Evolutionary conservation across 1,140 invertebrate genomes (phyloP).

Genomic region (Aphelenchoides fujianensis): DNA sequence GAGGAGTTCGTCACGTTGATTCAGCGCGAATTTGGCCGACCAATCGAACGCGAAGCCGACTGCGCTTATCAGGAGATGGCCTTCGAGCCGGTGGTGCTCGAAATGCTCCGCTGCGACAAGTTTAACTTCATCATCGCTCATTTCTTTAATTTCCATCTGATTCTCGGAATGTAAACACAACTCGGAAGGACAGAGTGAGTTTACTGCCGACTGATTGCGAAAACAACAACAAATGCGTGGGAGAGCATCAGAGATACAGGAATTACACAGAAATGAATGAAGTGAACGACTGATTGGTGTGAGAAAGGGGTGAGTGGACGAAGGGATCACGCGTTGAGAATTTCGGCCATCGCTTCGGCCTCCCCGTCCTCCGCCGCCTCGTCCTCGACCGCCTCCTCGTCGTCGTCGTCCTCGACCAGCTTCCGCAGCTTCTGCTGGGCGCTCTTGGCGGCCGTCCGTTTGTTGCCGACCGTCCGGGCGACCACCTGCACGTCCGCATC

Average conservation of each 20-base stretch:
- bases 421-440: neutral
- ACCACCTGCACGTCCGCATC: neutral
- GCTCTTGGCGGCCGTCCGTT: neutral
- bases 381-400: neutral
- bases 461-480: neutral
- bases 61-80: constrained; percentile 45
- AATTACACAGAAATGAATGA: too few species aligned
- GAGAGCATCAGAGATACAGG: too few species aligned
- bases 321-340: neutral
- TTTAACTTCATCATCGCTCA: too few species aligned
- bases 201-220: too few species aligned
- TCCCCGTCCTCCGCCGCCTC: neutral
- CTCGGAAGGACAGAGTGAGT: too few species aligned
- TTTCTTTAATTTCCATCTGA: too few species aligned
- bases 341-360: neutral
- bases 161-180: too few species aligned
- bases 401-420: neutral
- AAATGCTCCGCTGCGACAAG: constrained; percentile 61
- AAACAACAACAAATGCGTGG: too few species aligned
- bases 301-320: too few species aligned
- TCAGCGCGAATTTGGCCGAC: constrained; percentile 83
- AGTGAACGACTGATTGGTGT: too few species aligned
- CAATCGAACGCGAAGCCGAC: constrained; percentile 69
- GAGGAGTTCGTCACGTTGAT: constrained; percentile 90
- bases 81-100: constrained; percentile 59